Conservation (phyloP, 2,888 invertebrate species). For the Melanostoma mellinum region DNA sequence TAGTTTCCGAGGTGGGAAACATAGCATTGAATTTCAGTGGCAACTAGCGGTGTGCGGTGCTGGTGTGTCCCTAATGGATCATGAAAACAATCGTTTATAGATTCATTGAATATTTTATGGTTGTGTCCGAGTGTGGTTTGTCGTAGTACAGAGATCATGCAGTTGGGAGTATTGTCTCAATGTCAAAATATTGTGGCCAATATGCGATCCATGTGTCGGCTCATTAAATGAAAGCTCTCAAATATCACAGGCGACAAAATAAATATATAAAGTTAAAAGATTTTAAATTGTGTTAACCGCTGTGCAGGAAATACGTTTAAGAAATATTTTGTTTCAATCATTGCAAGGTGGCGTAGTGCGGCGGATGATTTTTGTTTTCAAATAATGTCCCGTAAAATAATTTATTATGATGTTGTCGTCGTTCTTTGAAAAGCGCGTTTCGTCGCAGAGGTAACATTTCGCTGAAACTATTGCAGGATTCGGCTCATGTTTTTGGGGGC, state of each 20-base stretch:
- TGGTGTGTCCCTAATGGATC: conserved; percentile 48
- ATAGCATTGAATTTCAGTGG: conserved; percentile 58
- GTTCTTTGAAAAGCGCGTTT: no score
- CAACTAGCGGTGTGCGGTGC: background rate
- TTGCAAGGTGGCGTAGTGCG: background rate
- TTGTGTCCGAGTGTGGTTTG: conserved; percentile 46
- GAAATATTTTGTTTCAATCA: background rate
- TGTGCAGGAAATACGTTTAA: background rate
- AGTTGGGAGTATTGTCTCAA: conserved; percentile 35
- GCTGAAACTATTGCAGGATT: no score
- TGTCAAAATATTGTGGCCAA: conserved; percentile 50
- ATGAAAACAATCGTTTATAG: conserved; percentile 59
- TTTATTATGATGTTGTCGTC: no score
- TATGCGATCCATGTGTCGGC: background rate
- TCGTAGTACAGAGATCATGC: conserved; percentile 23
- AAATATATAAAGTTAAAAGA: conserved; percentile 24
- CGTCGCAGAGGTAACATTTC: no score
- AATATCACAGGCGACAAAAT: background rate
- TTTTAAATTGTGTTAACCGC: conserved; percentile 31
- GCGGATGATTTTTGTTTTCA: background rate
- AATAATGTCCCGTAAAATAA: no score
- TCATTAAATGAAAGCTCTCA: background rate
- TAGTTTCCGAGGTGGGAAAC: conserved; percentile 60
- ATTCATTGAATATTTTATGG: conserved; percentile 55
- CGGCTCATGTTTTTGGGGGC: no score